A percentile compares a stretch with the other conserved stretches of the same genome.
phyloP scores from a whole-genome alignment of 2,888 invertebrate genomes.

The Rhabditophanes sp. region DNA sequence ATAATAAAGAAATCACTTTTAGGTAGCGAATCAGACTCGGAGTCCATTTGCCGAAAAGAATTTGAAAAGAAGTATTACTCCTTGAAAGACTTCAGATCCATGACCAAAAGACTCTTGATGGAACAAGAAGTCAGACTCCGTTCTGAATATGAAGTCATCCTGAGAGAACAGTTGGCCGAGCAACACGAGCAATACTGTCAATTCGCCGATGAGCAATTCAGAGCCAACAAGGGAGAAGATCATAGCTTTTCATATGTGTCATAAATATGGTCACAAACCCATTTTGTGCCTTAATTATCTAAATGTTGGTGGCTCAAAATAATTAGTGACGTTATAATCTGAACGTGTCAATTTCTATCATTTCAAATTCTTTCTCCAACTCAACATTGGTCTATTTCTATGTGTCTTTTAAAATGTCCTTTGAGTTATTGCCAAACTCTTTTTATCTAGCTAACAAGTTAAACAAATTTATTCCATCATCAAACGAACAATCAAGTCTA shows the following conservation, averaged over 20 bases:
- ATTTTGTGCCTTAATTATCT: too few relatives aligned
- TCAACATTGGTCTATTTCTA: background rate
- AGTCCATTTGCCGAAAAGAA: conserved; percentile 5
- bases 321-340: too few relatives aligned
- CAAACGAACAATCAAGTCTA: background rate
- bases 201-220: conserved; percentile 92
- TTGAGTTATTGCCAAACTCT: conserved; percentile 1
- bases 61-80: conserved; percentile 25
- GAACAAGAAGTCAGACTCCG: conserved; percentile 83
- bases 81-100: conserved; percentile 60
- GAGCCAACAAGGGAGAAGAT: conserved; percentile 41
- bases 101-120: conserved; percentile 87
- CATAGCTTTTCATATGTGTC: conserved; percentile 15
- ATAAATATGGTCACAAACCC: conserved; percentile 3
- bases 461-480: background rate
- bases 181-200: conserved; percentile 97
- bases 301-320: too few relatives aligned
- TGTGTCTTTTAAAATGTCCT: conserved; percentile 1
- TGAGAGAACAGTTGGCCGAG: conserved; percentile 78
- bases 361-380: too few relatives aligned
- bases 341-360: too few relatives aligned
- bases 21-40: background rate
- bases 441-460: background rate
- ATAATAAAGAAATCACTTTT: too few relatives aligned
- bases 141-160: conserved; percentile 80